phyloP scores from a whole-genome alignment of 2,797 vertebrate genomes.

The Myripristis murdjan region DNA sequence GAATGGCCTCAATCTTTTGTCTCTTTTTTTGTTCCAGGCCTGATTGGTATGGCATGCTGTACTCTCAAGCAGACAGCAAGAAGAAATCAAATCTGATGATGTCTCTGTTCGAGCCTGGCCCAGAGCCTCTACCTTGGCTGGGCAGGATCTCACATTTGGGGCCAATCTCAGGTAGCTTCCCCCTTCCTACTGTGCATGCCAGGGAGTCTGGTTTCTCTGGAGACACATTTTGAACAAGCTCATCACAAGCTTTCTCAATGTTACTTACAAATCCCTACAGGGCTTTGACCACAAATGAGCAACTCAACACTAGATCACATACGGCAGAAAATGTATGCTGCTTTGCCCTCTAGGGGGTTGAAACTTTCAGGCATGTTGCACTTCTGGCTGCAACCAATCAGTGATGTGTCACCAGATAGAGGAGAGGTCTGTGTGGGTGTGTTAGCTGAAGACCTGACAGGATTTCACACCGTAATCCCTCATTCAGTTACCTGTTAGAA shows the following conservation, averaged over 20 bases:
- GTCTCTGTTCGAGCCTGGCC: slow-evolving; percentile 96
- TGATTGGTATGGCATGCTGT: slow-evolving; percentile 98
- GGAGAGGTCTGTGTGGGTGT: too few relatives aligned
- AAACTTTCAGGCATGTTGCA: too few relatives aligned
- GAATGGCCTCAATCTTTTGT: slow-evolving; percentile 5
- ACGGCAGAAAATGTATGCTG: too few relatives aligned
- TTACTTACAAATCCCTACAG: not conserved
- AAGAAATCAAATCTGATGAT: slow-evolving; percentile 99
- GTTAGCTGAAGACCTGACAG: too few relatives aligned
- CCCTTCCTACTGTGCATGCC: not conserved
- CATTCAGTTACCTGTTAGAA: not conserved
- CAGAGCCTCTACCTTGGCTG: slow-evolving; percentile 95
- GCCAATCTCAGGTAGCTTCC: slow-evolving; percentile 93
- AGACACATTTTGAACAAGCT: not conserved
- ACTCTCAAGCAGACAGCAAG: slow-evolving; percentile 99
- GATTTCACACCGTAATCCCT: too few relatives aligned
- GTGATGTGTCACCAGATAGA: too few relatives aligned
- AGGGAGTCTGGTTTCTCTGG: not conserved
- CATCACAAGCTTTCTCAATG: not conserved
- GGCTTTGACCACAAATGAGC: too few relatives aligned
- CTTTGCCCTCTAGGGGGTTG: too few relatives aligned
- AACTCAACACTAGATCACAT: too few relatives aligned
- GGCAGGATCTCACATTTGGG: slow-evolving; percentile 96
- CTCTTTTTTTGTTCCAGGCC: slow-evolving; percentile 81
- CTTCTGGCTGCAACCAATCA: too few relatives aligned